Base-by-base conservation (phyloP, 2,797 vertebrate genomes). In the Chloroceryle amazona region DNA sequence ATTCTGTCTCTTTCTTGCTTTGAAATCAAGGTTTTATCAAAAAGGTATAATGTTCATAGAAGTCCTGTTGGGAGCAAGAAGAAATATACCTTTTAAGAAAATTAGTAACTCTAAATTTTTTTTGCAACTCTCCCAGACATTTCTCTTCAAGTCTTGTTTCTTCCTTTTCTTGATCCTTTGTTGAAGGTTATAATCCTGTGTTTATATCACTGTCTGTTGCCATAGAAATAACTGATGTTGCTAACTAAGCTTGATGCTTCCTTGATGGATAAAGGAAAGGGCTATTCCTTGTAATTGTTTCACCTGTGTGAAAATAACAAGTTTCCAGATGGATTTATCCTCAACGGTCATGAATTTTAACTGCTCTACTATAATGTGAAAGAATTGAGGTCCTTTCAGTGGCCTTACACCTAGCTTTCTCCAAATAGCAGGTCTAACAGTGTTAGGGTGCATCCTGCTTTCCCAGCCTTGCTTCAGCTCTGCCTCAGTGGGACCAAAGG, bases 181-280 rank as follows among this genome's bases (percentile, higher is more conserved):
- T 92, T 97, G 95, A 96, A 95, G 72, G 54, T 87, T 94, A 86
- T 74, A 96, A 97, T 96, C 93, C 91, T 86, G 25, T 96, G 95
- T 95, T 74, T 96, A 97, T 89, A 78, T 85, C 33, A 79, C 42
- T 95, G 76, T 95, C 86, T 97, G 82, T 96, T 92, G 79, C 85
- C 91, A 87, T 86, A 92, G 95, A 91, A 96, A 95, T 66, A 95
- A 87, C 88, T 68, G 37, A 61, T 96, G 68, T 89, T 86, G 49
- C 84, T 79, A 95, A 91, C 88, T 81, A 90, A 89, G 70, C 68
- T 89, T 80, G 66, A 81, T 89, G 84, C 60, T 96, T 95, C 66
- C 95, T 96, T 51, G 58, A 85, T 54, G 81, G 47, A 67, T 87
- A 81, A 89, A 93, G 78, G 47, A 70, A 93, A 95, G 81, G 86